These are phyloP conservation scores for Lamprologus ornatipinnis DNA, from an alignment of 2,113 vertebrate genomes.

Conservation along the genomic window DNA sequence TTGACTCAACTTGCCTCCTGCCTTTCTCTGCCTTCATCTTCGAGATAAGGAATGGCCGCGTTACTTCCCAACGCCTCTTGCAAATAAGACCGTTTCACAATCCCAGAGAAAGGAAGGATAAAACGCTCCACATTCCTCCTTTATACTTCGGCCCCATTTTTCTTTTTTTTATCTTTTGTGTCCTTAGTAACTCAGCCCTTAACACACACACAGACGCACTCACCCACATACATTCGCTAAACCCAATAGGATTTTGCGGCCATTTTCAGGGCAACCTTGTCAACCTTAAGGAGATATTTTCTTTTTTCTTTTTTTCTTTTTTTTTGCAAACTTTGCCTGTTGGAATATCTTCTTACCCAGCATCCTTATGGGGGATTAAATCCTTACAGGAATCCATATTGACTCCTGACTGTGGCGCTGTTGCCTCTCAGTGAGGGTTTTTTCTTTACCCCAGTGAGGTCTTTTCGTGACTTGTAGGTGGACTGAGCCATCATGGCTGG, in stretches of 20 bases:
- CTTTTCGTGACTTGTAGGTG: constrained; percentile 27
- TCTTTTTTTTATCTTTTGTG: constrained; percentile 26
- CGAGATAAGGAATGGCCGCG: constrained; percentile 47
- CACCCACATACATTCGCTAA: background rate
- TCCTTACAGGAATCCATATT: constrained; percentile 4
- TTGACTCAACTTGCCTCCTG: constrained; percentile 49
- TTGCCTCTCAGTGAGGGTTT: background rate
- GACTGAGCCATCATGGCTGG: constrained; percentile 81
- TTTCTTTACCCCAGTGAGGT: background rate
- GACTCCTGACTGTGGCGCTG: constrained; percentile 1
- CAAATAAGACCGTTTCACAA: constrained; percentile 53
- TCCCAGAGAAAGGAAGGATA: constrained; percentile 39
- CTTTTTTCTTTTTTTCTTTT: background rate
- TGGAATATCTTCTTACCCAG: constrained; percentile 44
- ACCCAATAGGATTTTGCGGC: constrained; percentile 3
- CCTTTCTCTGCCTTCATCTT: constrained; percentile 6
- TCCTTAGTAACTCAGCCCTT: constrained; percentile 18
- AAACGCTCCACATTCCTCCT: constrained; percentile 5
- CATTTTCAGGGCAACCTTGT: constrained; percentile 6
- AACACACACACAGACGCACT: constrained; percentile 2
- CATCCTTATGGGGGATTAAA: constrained; percentile 57
- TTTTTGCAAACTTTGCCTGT: background rate
- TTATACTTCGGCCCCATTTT: background rate
- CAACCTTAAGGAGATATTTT: background rate
- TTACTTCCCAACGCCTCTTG: constrained; percentile 33